phyloP scores from a whole-genome alignment of 2,888 invertebrate species.

The Argyresthia albistria region DNA sequence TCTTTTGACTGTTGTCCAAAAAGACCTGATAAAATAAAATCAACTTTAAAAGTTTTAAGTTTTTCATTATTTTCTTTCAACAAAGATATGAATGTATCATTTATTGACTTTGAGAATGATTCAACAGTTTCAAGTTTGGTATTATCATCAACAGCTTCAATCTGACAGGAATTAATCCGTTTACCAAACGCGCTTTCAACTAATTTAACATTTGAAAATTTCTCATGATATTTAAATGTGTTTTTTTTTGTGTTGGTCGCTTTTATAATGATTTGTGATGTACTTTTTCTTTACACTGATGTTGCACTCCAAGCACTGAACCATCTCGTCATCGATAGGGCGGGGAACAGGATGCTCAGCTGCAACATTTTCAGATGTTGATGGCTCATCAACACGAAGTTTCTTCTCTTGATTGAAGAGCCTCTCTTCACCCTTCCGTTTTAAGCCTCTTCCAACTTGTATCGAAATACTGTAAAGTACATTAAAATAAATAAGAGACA shows the following conservation, averaged over 20 bases:
- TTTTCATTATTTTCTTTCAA: conserved; percentile 1
- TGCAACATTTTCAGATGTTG: too few relatives aligned
- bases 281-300: neutral
- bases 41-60: conserved; percentile 10
- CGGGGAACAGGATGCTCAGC: too few relatives aligned
- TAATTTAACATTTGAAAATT: conserved; percentile 10
- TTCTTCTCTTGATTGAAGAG: too few relatives aligned
- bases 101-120: neutral
- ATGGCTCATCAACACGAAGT: too few relatives aligned
- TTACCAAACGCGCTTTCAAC: conserved; percentile 11
- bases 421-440: too few relatives aligned
- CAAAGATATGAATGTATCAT: neutral
- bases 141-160: neutral
- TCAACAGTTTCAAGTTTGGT: neutral
- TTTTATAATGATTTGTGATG: conserved; percentile 8
- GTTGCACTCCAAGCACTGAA: too few relatives aligned
- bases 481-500: too few relatives aligned
- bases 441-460: too few relatives aligned
- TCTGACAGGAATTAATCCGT: conserved; percentile 8
- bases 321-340: too few relatives aligned
- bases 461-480: too few relatives aligned
- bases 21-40: conserved; percentile 14
- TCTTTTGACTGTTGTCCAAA: conserved; percentile 14
- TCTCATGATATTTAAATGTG: conserved; percentile 7
- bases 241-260: conserved; percentile 14